phyloP scores from a whole-genome alignment of 1,140 invertebrate species.

The Dinoponera quadriceps region DNA sequence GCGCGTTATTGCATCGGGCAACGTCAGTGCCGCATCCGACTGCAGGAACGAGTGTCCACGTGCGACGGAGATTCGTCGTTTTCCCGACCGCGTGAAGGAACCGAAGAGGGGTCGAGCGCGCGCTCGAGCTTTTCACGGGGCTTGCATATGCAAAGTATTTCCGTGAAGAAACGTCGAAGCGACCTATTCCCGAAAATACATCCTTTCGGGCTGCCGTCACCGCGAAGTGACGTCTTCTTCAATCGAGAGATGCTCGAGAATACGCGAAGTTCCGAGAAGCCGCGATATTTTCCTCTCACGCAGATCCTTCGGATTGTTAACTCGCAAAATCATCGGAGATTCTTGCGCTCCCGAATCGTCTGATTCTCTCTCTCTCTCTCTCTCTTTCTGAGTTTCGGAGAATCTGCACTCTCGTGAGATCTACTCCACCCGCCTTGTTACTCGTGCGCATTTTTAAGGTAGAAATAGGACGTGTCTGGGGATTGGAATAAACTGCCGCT shows the following conservation, averaged over 20 bases:
- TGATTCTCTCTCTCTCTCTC: not conserved
- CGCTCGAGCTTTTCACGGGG: slow-evolving; percentile 33
- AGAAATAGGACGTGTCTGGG: not conserved
- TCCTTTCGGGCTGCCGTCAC: not conserved
- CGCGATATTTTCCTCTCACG: not conserved
- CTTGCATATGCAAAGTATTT: not conserved
- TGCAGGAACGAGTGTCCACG: slow-evolving; percentile 36
- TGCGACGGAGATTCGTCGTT: slow-evolving; percentile 24
- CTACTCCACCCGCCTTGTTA: not conserved
- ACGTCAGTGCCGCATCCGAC: slow-evolving; percentile 52
- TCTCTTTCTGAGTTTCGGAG: no score
- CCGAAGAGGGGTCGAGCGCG: no score
- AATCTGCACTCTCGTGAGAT: not conserved
- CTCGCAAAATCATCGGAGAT: not conserved
- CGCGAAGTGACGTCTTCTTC: not conserved
- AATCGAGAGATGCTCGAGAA: not conserved
- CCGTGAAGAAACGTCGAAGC: slow-evolving; percentile 8
- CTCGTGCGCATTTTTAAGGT: not conserved
- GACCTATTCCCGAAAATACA: not conserved
- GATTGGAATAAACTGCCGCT: not conserved
- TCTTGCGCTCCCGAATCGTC: not conserved
- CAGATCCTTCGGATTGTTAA: not conserved
- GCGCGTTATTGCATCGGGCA: slow-evolving; percentile 65
- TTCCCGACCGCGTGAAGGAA: not conserved
- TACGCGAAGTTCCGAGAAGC: not conserved